A percentile compares a stretch with the other conserved stretches of the same genome.
These are phyloP conservation scores for Clavelina lepadiformis DNA, from an alignment of 23 tunicate species.

Conservation along the genomic window DNA sequence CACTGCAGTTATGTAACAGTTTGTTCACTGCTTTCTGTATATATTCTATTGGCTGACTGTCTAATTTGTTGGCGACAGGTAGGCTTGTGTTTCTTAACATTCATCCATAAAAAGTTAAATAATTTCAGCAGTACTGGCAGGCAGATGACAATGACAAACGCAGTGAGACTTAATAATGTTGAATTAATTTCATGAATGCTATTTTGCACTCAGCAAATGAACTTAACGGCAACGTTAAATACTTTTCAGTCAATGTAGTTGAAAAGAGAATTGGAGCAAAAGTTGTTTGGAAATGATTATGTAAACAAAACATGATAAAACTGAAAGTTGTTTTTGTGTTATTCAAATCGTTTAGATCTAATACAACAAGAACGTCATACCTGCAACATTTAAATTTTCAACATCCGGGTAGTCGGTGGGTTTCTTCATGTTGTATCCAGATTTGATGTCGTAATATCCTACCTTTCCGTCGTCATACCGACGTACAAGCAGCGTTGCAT, in stretches of 20 bases:
- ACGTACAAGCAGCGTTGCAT: constrained; percentile 89
- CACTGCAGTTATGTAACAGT: too few relatives aligned
- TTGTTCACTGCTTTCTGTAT: too few relatives aligned
- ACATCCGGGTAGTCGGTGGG: constrained; percentile 94
- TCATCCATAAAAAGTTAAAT: too few relatives aligned
- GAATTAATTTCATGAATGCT: too few relatives aligned
- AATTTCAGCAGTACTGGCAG: too few relatives aligned
- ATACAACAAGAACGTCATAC: constrained; percentile 18
- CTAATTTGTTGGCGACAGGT: too few relatives aligned
- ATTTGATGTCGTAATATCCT: constrained; percentile 74
- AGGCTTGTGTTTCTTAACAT: too few relatives aligned
- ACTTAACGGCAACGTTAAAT: too few relatives aligned
- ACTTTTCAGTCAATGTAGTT: not conserved
- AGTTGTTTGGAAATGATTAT: not conserved
- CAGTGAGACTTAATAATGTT: too few relatives aligned
- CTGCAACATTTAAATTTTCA: constrained; percentile 71
- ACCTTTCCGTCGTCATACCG: constrained; percentile 72
- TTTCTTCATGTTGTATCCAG: constrained; percentile 79
- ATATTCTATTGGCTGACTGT: too few relatives aligned
- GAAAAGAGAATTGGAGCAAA: not conserved
- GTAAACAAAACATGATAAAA: not conserved
- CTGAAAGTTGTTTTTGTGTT: not conserved
- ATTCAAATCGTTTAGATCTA: not conserved
- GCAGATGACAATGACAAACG: too few relatives aligned
- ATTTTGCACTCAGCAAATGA: too few relatives aligned